phyloP scores from a whole-genome alignment of 1,140 invertebrate species.

The Drosophila erecta region DNA sequence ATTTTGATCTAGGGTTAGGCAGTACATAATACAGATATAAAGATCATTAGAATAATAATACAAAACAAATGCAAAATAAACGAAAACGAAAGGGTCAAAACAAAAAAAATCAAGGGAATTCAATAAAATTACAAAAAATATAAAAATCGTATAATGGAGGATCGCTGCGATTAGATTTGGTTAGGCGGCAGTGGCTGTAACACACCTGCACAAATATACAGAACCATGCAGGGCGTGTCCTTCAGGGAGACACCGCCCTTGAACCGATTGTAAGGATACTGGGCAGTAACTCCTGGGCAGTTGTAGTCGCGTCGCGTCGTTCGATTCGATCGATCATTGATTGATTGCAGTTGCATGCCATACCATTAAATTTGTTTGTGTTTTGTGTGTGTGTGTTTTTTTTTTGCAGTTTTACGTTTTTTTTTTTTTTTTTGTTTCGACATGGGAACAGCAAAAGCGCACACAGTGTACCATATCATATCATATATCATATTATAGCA shows the following conservation, averaged over 20 bases:
- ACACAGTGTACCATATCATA: conserved; percentile 37
- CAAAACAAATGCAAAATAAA: conserved; percentile 31
- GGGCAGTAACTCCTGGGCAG: conserved; percentile 48
- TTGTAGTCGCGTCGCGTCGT: conserved; percentile 26
- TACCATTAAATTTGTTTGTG: conserved; percentile 54
- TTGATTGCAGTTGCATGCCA: conserved; percentile 30
- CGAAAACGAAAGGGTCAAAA: conserved; percentile 16
- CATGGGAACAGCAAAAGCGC: conserved; percentile 18
- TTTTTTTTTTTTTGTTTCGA: conserved; percentile 36
- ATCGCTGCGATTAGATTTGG: conserved; percentile 34
- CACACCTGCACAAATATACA: conserved; percentile 84
- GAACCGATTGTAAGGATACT: conserved; percentile 32
- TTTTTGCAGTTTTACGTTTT: conserved; percentile 22
- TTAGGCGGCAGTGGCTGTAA: conserved; percentile 57
- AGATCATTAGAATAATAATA: conserved; percentile 52
- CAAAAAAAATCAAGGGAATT: conserved; percentile 21
- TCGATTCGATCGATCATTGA: conserved; percentile 21
- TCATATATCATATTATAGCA: conserved; percentile 28
- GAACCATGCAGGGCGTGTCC: conserved; percentile 79
- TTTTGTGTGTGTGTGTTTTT: conserved; percentile 30
- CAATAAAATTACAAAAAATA: conserved; percentile 30
- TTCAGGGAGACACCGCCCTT: conserved; percentile 63
- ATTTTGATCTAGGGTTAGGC: conserved; percentile 45
- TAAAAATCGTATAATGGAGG: conserved; percentile 15
- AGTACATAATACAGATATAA: conserved; percentile 47